These are phyloP conservation scores for Coleophora flavipennella DNA, from an alignment of 2,888 invertebrate species.

Conservation along the genomic window DNA sequence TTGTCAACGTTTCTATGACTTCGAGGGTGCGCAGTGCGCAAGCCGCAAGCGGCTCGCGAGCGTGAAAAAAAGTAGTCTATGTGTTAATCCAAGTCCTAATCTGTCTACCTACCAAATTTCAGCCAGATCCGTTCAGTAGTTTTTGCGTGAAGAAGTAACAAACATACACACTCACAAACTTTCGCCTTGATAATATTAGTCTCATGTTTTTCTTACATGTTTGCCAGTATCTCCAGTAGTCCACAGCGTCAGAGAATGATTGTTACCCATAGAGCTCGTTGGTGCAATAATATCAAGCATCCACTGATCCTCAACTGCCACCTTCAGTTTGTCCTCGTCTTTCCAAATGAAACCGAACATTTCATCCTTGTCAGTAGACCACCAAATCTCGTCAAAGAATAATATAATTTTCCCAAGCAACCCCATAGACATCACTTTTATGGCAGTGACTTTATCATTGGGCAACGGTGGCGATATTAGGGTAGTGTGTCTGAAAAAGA, in stretches of 20 bases:
- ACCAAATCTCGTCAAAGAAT: conserved; percentile 75
- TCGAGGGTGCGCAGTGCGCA: no score
- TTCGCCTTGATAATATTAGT: no score
- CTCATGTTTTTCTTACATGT: conserved; percentile 10
- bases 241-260: conserved; percentile 21
- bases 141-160: no score
- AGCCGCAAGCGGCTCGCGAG: no score
- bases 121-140: no score
- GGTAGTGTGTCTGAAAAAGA: conserved; percentile 15
- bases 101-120: no score
- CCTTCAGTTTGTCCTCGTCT: neutral
- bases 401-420: conserved; percentile 77
- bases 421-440: conserved; percentile 74
- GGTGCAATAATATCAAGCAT: neutral
- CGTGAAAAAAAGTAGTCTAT: no score
- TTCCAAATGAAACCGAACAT: neutral
- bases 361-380: conserved; percentile 44
- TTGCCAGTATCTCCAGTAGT: conserved; percentile 20
- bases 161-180: no score
- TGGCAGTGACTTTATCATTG: conserved; percentile 59
- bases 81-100: no score
- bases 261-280: conserved; percentile 1
- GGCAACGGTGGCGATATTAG: conserved; percentile 64
- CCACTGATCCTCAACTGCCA: neutral
- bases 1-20: no score